phyloP scores from a whole-genome alignment of 53 echinoderm and acorn worm species.

The Paracentrotus lividus region DNA sequence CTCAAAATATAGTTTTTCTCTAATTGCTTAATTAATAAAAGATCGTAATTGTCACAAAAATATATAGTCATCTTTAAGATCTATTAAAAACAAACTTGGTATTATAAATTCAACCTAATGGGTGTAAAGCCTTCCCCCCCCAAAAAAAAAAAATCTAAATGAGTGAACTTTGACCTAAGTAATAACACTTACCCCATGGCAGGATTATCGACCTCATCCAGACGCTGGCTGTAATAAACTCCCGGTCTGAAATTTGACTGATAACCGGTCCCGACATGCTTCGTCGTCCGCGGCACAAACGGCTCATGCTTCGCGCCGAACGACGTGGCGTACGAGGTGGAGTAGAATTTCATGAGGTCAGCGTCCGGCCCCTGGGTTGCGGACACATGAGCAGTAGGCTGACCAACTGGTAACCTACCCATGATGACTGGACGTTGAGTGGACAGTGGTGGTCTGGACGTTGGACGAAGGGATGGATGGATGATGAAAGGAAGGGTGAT shows the following conservation, averaged over 20 bases:
- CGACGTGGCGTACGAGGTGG: constrained; percentile 88
- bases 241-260: constrained; percentile 98
- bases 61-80: too few relatives aligned
- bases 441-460: neutral
- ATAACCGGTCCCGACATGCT: constrained; percentile 96
- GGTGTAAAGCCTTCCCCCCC: too few relatives aligned
- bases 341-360: constrained; percentile 98
- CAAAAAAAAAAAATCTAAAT: too few relatives aligned
- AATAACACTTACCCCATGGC: constrained; percentile 87
- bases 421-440: constrained; percentile 56
- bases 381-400: constrained; percentile 85
- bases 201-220: constrained; percentile 97
- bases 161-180: neutral
- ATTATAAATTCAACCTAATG: too few relatives aligned
- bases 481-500: neutral
- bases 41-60: too few relatives aligned
- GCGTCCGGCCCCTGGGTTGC: constrained; percentile 96
- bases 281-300: constrained; percentile 88
- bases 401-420: constrained; percentile 91
- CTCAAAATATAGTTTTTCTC: too few relatives aligned
- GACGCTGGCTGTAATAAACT: constrained; percentile 92
- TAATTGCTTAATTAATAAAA: too few relatives aligned
- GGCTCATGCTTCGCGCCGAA: constrained; percentile 81
- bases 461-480: neutral
- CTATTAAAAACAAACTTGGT: too few relatives aligned